Evolutionary conservation across 1,140 invertebrate species (phyloP).

Genomic region (Trinorchestia longiramus): DNA sequence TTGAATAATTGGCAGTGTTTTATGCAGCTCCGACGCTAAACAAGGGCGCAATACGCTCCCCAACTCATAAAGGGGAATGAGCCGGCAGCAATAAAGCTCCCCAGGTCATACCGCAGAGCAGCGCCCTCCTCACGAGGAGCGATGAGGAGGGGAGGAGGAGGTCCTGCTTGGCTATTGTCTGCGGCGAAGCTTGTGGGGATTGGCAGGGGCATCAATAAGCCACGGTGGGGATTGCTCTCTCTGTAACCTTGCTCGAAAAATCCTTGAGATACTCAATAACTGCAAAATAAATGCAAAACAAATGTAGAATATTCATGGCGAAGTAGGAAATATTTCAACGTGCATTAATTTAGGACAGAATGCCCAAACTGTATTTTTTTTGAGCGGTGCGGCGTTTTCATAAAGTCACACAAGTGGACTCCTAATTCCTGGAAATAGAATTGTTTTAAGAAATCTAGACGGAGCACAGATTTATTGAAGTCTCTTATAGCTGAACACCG

Average conservation of each 20-base stretch:
- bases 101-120: constrained; percentile 36
- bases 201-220: constrained; percentile 42
- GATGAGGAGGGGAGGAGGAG: not conserved
- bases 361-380: not conserved
- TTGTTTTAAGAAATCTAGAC: not conserved
- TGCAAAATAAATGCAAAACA: not conserved
- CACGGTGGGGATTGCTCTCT: constrained; percentile 10
- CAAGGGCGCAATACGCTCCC: constrained; percentile 50
- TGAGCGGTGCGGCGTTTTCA: not conserved
- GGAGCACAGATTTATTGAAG: too few species aligned
- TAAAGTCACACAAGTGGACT: not conserved
- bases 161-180: constrained; percentile 47
- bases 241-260: not conserved
- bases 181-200: constrained; percentile 46
- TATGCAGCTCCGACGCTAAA: constrained; percentile 34
- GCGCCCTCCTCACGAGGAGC: not conserved
- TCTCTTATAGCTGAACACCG: not conserved
- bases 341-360: not conserved
- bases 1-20: constrained; percentile 44
- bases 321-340: not conserved
- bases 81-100: constrained; percentile 39
- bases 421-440: not conserved
- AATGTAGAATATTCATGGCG: not conserved
- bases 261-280: not conserved
- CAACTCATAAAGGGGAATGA: constrained; percentile 55